These are phyloP conservation scores for Poeciliopsis gracilis DNA, from an alignment of 2,797 vertebrate genomes.

Conservation along the genomic window DNA sequence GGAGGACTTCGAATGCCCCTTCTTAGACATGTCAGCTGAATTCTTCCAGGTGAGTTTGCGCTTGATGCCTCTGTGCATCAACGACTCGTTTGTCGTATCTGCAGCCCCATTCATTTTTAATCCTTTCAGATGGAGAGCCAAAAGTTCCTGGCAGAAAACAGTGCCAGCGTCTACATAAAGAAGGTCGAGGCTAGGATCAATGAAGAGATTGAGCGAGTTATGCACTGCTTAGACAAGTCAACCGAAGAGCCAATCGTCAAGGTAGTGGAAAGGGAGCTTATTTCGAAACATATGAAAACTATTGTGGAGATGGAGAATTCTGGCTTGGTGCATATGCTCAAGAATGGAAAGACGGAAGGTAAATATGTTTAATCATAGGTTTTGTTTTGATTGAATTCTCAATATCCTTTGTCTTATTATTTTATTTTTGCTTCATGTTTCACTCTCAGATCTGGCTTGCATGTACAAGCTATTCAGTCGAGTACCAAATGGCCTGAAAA, in stretches of 20 bases:
- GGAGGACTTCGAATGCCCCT: constrained; percentile 96
- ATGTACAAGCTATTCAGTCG: constrained; percentile 99
- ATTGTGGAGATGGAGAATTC: constrained; percentile 99
- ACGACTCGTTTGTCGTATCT: not conserved
- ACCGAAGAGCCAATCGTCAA: constrained; percentile 98
- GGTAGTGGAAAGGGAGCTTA: constrained; percentile 96
- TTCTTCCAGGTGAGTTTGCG: constrained; percentile 91
- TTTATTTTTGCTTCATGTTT: constrained; percentile 11
- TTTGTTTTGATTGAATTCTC: not conserved
- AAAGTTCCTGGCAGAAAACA: constrained; percentile 98
- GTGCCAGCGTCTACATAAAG: constrained; percentile 98
- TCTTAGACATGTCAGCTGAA: constrained; percentile 98
- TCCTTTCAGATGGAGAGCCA: constrained; percentile 95
- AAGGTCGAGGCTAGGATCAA: constrained; percentile 98
- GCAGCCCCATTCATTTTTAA: not conserved
- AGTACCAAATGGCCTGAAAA: constrained; percentile 97
- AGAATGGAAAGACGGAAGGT: constrained; percentile 99
- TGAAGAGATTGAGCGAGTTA: constrained; percentile 97
- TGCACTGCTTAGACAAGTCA: constrained; percentile 98
- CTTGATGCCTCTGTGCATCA: not conserved
- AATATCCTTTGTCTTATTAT: constrained; percentile 2
- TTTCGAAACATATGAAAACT: constrained; percentile 99
- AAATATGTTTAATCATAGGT: constrained; percentile 11
- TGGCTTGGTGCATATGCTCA: constrained; percentile 97
- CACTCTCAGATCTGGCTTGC: constrained; percentile 90